These are phyloP conservation scores for Loris lydekkerianus DNA, from an alignment of 2,797 vertebrate genomes.

Conservation along the genomic window DNA sequence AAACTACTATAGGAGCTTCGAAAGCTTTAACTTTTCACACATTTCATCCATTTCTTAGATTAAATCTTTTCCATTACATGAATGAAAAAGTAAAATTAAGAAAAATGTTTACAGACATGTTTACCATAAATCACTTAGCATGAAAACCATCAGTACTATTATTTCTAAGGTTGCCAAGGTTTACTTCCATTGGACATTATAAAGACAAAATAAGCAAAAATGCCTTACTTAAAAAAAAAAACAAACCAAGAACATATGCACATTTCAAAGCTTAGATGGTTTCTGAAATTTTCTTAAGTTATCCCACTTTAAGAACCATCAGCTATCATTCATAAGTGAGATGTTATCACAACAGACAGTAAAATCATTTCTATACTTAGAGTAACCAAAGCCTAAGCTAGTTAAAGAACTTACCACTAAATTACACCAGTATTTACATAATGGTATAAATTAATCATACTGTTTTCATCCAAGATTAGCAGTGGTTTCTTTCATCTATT, in stretches of 20 bases:
- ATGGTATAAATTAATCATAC: background rate
- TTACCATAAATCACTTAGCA: slow-evolving; percentile 56
- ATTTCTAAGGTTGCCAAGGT: slow-evolving; percentile 47
- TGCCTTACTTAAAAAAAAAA: slow-evolving; percentile 49
- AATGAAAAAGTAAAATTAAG: slow-evolving; percentile 12
- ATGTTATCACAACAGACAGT: slow-evolving; percentile 14
- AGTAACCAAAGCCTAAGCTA: slow-evolving; percentile 62
- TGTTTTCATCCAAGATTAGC: slow-evolving; percentile 46
- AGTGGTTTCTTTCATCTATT: slow-evolving; percentile 57
- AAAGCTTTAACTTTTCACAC: slow-evolving; percentile 44
- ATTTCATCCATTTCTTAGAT: slow-evolving; percentile 9
- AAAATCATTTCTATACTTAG: slow-evolving; percentile 48
- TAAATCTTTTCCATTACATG: slow-evolving; percentile 53
- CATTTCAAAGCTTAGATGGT: slow-evolving; percentile 56
- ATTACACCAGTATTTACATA: slow-evolving; percentile 23
- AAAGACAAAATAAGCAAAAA: slow-evolving; percentile 68
- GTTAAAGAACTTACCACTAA: slow-evolving; percentile 60
- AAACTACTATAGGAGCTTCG: background rate
- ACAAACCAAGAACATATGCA: slow-evolving; percentile 59
- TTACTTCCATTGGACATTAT: slow-evolving; percentile 53
- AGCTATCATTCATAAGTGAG: slow-evolving; percentile 48
- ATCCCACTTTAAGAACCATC: slow-evolving; percentile 38
- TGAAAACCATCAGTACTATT: slow-evolving; percentile 47
- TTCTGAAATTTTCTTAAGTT: slow-evolving; percentile 66
- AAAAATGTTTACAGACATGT: slow-evolving; percentile 24